Percentiles rank a stretch among this genome's conserved stretches.
Conservation (phyloP, 2,113 vertebrate species). For the Chiloscyllium plagiosum region DNA sequence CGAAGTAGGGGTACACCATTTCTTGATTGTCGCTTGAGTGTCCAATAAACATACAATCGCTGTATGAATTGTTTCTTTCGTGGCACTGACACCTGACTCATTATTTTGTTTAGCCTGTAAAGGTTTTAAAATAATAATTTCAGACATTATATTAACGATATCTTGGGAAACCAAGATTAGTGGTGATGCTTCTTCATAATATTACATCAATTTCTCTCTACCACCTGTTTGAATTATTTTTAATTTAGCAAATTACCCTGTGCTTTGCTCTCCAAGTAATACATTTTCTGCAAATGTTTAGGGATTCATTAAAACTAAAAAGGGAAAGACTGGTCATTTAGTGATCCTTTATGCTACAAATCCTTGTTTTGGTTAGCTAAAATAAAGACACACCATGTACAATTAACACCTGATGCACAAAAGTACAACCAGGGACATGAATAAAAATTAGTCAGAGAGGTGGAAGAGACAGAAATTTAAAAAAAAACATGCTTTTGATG, state of each 20-base stretch:
- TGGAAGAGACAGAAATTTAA: not conserved
- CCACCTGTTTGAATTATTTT: not conserved
- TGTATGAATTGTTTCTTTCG: slow-evolving; percentile 93
- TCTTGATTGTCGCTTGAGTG: slow-evolving; percentile 85
- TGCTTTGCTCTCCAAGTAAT: not conserved
- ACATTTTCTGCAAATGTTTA: not conserved
- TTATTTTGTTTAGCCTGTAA: slow-evolving; percentile 86
- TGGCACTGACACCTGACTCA: slow-evolving; percentile 91
- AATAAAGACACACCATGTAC: not conserved
- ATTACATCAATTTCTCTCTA: not conserved
- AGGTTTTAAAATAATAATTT: not conserved
- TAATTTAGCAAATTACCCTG: not conserved
- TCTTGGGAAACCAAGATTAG: not conserved
- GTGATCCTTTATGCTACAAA: not conserved
- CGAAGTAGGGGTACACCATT: slow-evolving; percentile 86
- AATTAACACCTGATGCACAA: not conserved
- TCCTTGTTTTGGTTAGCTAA: not conserved
- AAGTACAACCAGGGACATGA: not conserved
- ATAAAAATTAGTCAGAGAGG: not conserved
- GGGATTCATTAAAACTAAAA: not conserved
- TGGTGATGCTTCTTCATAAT: not conserved
- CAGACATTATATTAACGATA: not conserved
- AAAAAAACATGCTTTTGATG: not conserved
- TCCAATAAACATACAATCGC: slow-evolving; percentile 90
- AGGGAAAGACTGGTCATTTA: not conserved